Base-by-base conservation (phyloP, 2,113 vertebrate genomes). In the Semnornis frantzii region DNA sequence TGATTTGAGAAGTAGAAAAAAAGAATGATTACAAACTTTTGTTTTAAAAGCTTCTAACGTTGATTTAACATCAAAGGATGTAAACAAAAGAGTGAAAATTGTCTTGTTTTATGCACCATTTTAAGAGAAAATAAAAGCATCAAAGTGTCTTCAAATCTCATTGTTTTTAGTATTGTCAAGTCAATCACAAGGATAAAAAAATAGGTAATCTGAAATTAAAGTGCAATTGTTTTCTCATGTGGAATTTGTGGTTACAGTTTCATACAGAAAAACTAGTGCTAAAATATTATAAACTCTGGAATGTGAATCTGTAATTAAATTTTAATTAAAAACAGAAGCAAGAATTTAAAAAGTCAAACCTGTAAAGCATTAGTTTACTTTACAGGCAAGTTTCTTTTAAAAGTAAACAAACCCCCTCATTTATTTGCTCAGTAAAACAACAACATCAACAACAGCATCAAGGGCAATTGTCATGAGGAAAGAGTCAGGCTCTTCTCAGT, bases 141-240 rank as follows among this genome's bases (percentile, higher is more conserved):
- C 77, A 58, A 96, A 96, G 91, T 63, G 72, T 59, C 75, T 92
- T 94, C 44, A 78, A 92, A 96, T 90, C 90, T 33, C 84, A 82
- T 73, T 77, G 62, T 9, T n/a, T 94, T 95, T 75, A 94, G 44
- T 54, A 84, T 50, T 85, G n/a, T 48, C 90, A 91, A 96, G 97
- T 97, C 96, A 97, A 95, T 97, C 94, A 96, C 73, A 89, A 94
- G 85, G 92, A 97, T 93, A 97, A 97, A 92, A 96, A 39, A 39
- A 39, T 94, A 71, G 89, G 73, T 96, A 93, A 96, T 94, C 81
- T 97, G 91, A 97, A 97, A 97, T 98, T 96, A 98, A 97, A 97
- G 94, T 86, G 86, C 95, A 98, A 98, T 91, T 96, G 82, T 94
- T 96, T 97, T 91, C 62, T 94, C 90, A 94, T 46, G 21, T 82